Evolutionary conservation across 2,888 invertebrate genomes (phyloP).

Genomic region (Perizoma affinitatum): DNA sequence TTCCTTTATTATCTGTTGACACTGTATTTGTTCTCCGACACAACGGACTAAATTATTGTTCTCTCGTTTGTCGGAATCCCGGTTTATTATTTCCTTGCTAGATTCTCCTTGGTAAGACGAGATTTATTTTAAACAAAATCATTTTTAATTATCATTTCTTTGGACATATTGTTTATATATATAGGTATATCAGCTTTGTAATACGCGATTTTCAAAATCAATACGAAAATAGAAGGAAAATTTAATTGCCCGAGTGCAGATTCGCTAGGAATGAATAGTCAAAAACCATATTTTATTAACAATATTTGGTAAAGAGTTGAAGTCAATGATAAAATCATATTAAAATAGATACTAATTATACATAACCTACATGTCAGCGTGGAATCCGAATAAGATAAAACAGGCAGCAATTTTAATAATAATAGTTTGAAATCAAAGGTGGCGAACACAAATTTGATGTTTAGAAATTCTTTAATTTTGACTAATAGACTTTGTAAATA

Average conservation of each 20-base stretch:
- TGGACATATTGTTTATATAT: neutral
- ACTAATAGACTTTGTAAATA: too few species aligned
- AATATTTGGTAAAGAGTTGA: too few species aligned
- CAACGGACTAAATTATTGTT: conserved; percentile 62
- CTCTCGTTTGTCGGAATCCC: conserved; percentile 49
- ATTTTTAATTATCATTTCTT: conserved; percentile 44
- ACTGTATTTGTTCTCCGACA: conserved; percentile 63
- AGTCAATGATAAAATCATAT: too few species aligned
- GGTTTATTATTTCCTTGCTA: conserved; percentile 43
- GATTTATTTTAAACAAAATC: conserved; percentile 46
- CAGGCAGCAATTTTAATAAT: too few species aligned
- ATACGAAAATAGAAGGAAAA: neutral
- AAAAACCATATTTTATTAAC: too few species aligned
- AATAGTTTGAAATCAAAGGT: too few species aligned
- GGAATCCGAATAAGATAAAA: too few species aligned
- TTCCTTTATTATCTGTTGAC: conserved; percentile 68
- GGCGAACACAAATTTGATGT: too few species aligned
- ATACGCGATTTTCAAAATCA: neutral
- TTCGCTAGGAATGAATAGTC: too few species aligned
- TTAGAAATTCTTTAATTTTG: too few species aligned
- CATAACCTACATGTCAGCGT: too few species aligned
- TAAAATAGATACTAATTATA: too few species aligned
- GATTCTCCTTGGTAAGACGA: conserved; percentile 15
- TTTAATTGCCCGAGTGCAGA: neutral
- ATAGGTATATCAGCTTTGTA: neutral